These are phyloP conservation scores for Gastrophryne carolinensis DNA, from an alignment of 2,797 vertebrate species.

Conservation along the genomic window DNA sequence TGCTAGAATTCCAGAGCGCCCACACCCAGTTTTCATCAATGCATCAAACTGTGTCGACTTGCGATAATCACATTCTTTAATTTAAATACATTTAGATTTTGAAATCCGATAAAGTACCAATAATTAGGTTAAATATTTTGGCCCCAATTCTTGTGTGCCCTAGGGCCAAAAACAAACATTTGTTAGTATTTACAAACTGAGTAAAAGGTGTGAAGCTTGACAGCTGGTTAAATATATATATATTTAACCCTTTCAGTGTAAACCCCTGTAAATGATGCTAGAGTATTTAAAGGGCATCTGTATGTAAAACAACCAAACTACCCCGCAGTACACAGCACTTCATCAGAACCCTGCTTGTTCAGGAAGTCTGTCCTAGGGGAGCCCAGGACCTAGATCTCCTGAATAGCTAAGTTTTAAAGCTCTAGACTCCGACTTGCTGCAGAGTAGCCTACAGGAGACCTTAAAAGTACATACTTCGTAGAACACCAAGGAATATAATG, in stretches of 20 bases:
- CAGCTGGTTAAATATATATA: not conserved
- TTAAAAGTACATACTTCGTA: too few relatives aligned
- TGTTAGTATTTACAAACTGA: conserved; percentile 4
- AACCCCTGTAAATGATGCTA: too few relatives aligned
- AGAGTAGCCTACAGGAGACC: too few relatives aligned
- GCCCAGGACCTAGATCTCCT: too few relatives aligned
- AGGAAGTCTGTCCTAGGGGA: too few relatives aligned
- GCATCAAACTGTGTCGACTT: conserved; percentile 5
- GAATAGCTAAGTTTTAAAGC: too few relatives aligned
- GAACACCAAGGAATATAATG: too few relatives aligned
- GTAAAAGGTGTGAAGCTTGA: not conserved
- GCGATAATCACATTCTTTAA: conserved; percentile 36
- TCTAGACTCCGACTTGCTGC: too few relatives aligned
- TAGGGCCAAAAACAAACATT: not conserved
- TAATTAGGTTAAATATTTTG: conserved; percentile 2
- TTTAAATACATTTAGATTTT: conserved; percentile 25
- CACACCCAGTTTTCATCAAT: conserved; percentile 28
- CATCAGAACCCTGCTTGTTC: too few relatives aligned
- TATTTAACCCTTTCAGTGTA: not conserved
- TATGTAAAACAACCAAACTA: too few relatives aligned
- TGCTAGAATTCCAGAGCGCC: not conserved
- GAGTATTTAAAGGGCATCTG: too few relatives aligned
- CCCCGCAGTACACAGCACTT: too few relatives aligned
- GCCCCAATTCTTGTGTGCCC: not conserved
- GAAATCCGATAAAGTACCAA: conserved; percentile 10